phyloP scores from a whole-genome alignment of 2,797 vertebrate species.

The Rachycentron canadum region DNA sequence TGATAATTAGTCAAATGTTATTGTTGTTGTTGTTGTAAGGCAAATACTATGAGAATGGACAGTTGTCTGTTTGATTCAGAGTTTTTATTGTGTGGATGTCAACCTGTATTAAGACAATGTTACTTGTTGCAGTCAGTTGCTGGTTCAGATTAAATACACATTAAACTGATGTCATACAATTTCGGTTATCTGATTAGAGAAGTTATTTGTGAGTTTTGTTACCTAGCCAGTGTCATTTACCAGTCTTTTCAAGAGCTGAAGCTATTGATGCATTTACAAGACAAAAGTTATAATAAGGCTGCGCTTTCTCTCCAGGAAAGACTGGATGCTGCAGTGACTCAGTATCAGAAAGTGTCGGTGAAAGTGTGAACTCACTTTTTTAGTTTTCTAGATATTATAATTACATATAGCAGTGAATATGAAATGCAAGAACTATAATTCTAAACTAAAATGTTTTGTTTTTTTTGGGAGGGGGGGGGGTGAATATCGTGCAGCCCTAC shows the following conservation, averaged over 20 bases:
- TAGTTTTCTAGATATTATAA: too few relatives aligned
- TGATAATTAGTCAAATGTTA: not conserved
- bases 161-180: slow-evolving; percentile 4
- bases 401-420: too few relatives aligned
- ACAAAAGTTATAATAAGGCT: not conserved
- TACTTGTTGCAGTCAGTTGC: not conserved
- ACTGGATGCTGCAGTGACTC: not conserved
- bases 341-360: too few relatives aligned
- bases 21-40: not conserved
- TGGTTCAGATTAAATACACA: slow-evolving; percentile 10
- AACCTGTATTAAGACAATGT: not conserved
- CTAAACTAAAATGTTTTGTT: too few relatives aligned
- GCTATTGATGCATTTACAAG: not conserved
- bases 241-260: not conserved
- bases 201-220: not conserved
- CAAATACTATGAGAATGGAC: not conserved
- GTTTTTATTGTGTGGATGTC: slow-evolving; percentile 10
- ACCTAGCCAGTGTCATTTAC: not conserved
- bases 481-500: too few relatives aligned
- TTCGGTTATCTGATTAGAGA: not conserved
- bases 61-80: not conserved
- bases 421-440: too few relatives aligned
- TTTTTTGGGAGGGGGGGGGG: too few relatives aligned
- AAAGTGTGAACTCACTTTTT: too few relatives aligned
- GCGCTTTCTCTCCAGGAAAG: not conserved